Evolutionary conservation across 2,113 vertebrate species (phyloP), one percentile per base, ranked within the genome.

Genomic region (Arizona elegans): DNA sequence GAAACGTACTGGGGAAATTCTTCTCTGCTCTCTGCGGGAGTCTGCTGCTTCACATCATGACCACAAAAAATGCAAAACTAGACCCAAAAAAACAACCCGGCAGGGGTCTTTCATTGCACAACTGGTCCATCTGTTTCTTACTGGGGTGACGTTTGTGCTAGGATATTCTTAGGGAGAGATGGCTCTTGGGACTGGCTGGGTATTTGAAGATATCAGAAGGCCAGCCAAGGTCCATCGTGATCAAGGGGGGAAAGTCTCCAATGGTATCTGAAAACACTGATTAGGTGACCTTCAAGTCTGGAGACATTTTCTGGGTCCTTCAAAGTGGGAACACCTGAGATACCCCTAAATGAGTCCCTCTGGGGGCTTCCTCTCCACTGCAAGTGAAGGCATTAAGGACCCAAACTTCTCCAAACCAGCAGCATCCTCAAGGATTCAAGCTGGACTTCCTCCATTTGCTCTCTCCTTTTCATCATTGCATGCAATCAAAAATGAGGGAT

Each of bases 1-100:
- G 13, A 23, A 2, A 54, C 3, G 0, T 75, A 75, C 62, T 38
- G 91, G 89, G 26, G 47, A 95, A 33, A 43, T 91, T 94, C 89
- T 92, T 81, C 59, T 93, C 93, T 59, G 87, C 94, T 89, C 81
- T 13, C 0, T 0, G 56, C 91, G 93, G 29, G 88, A 86, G 15
- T 92, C 15, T 93, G 59, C 52, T 2, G 47, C 94, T 89, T 55
- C 94, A 62, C 43, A 19, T 89, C 70, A 62, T 86, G 53, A 54
- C 91, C 86, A 90, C 90, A 55, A 93, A 58, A 58, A 92, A 15
- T 56, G 85, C 2, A 19, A 92, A 24, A 15, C 11, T 8, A 53
- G 33, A 21, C 33, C 75, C 33, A 8, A 21, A 9, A 81, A 81
- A 81, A 43, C 75, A 81, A 10, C 75, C 33, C 17, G 0, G 8